Conservation (phyloP, 2,888 invertebrate species). For the Bellardia pandia region DNA sequence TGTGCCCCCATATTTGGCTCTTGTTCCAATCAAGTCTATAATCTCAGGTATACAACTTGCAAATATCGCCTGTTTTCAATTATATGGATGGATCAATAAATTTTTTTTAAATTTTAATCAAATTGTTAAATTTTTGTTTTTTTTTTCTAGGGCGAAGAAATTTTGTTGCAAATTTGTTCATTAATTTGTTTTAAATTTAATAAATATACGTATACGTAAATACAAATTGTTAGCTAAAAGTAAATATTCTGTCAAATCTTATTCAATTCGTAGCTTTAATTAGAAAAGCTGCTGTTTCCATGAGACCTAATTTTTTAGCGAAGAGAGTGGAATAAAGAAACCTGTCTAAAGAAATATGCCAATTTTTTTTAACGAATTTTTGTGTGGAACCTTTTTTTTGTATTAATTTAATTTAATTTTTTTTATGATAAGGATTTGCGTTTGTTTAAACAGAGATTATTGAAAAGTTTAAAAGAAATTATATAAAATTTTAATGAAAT, state of each 20-base stretch:
- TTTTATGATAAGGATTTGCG: slow-evolving; percentile 25
- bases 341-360: slow-evolving; percentile 34
- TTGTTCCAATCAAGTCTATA: slow-evolving; percentile 99
- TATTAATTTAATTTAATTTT: neutral
- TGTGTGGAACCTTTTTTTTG: neutral
- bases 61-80: slow-evolving; percentile 96
- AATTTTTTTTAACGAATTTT: slow-evolving; percentile 36
- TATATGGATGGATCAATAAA: slow-evolving; percentile 80
- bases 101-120: slow-evolving; percentile 65
- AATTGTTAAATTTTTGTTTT: slow-evolving; percentile 69
- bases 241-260: slow-evolving; percentile 16
- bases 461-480: slow-evolving; percentile 16
- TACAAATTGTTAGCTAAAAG: slow-evolving; percentile 28
- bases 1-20: slow-evolving; percentile 99
- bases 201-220: slow-evolving; percentile 57
- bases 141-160: slow-evolving; percentile 61
- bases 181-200: slow-evolving; percentile 73
- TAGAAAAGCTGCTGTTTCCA: slow-evolving; percentile 60
- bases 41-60: slow-evolving; percentile 99
- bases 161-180: slow-evolving; percentile 64
- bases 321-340: slow-evolving; percentile 9
- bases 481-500: slow-evolving; percentile 1
- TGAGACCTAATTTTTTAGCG: slow-evolving; percentile 35
- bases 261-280: slow-evolving; percentile 22
- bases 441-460: slow-evolving; percentile 53